Base-by-base conservation (phyloP, 1,140 invertebrate genomes). In the Dufourea novaeangliae region DNA sequence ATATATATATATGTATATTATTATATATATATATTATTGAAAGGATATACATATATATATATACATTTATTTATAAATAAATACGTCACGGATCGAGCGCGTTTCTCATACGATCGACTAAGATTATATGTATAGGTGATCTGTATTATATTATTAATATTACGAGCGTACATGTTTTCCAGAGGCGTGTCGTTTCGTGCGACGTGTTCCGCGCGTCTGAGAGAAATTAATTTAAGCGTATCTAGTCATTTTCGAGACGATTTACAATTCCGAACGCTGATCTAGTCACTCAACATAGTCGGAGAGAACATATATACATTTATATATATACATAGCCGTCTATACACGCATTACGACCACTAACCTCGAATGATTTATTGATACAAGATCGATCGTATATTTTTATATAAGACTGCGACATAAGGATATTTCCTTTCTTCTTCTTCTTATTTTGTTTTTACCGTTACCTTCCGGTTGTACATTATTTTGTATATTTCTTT, bases 191-290 rank as follows among this genome's bases (percentile, higher is more conserved):
- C 74, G 61, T 80, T 71, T 34, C 41, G 34, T 70, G 57, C 57
- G 63, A 61, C 66, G 69, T 67, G 64, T 71, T 70, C 66, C 52
- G 54, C 71, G 82, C 54, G 68, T 78, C 57, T 78, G 81, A 14
- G 73, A 37, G 12, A 54, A 78, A 71, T 82, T 82, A 74, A 74
- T 81, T 69, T 76, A 79, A 86, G 37, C 50, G 69, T 67, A 68
- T 87, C 88, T 89, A 90, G 88, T 90, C 88, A 88, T 86, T 88
- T 88, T 84, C 71, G 76, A 88, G 77, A 79, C 82, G 57, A 80
- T 87, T 88, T 87, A 87, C 80, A 79, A 88, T 85, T 80, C 83
- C 79, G 75, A 82, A 82, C 80, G 67, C 80, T 85, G 84, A 86
- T 82, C 88, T 89, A 89, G 88, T 89, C 88, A 87, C 80, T 80